Conservation (phyloP, 2,888 invertebrate species). For the Calameuta pallipes region DNA sequence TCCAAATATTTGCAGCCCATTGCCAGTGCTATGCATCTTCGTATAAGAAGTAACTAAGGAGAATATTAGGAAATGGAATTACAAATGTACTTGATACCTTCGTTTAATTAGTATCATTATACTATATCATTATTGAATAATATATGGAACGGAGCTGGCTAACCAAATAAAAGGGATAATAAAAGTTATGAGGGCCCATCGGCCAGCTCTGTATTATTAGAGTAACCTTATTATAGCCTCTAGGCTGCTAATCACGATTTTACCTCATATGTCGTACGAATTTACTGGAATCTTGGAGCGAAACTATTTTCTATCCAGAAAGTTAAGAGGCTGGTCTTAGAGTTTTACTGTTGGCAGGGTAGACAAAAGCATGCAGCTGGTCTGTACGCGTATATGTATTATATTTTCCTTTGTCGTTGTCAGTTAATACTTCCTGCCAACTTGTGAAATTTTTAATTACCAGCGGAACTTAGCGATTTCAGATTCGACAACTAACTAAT, state of each 20-base stretch:
- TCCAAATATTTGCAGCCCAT: neutral
- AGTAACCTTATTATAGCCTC: neutral
- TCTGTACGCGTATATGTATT: neutral
- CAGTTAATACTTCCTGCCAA: neutral
- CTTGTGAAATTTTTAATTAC: neutral
- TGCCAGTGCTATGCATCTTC: neutral
- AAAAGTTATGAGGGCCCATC: neutral
- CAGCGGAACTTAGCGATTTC: neutral
- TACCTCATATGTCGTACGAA: neutral
- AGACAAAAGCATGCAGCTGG: neutral
- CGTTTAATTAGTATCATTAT: neutral
- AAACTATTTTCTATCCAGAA: neutral
- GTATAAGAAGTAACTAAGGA: neutral
- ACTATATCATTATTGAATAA: neutral
- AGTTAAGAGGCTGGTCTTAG: neutral
- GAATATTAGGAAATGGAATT: neutral
- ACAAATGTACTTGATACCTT: neutral
- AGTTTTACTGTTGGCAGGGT: neutral
- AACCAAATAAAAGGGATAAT: neutral
- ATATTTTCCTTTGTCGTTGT: neutral
- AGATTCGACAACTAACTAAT: neutral
- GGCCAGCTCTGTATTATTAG: neutral
- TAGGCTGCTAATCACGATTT: constrained; percentile 2
- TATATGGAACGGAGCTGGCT: neutral
- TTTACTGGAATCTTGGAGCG: neutral